Percentiles rank a stretch among this genome's conserved stretches.
Evolutionary conservation across 2,113 vertebrate species (phyloP).

Genomic region (Crotalus helleri): DNA sequence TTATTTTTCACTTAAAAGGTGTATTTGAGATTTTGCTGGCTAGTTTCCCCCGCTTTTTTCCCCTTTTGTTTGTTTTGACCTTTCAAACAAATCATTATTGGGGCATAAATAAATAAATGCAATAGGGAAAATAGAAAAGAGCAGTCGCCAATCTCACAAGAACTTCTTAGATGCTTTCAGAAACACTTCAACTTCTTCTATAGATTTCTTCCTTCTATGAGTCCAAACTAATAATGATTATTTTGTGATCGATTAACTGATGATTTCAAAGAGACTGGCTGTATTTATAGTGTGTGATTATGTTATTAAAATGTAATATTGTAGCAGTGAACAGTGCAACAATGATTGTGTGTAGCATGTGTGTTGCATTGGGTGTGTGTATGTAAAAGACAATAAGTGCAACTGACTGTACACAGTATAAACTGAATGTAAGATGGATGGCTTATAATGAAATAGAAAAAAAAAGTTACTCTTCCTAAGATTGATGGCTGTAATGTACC

Average conservation of each 20-base stretch:
- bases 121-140: no score
- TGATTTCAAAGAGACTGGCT: background rate
- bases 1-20: background rate
- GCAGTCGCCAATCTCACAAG: background rate
- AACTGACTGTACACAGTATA: background rate
- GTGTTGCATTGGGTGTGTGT: background rate
- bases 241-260: background rate
- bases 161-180: background rate
- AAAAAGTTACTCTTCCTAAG: background rate
- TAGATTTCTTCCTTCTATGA: background rate
- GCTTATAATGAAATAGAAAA: slow-evolving; percentile 2
- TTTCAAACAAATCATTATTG: background rate
- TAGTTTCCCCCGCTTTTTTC: background rate
- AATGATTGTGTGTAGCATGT: background rate
- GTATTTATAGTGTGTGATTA: background rate
- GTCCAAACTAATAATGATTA: slow-evolving; percentile 1
- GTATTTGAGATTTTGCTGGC: background rate
- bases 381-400: slow-evolving; percentile 1
- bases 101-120: background rate
- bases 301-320: slow-evolving; percentile 8
- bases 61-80: background rate
- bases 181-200: background rate
- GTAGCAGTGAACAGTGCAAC: background rate
- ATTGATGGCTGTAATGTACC: background rate
- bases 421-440: background rate